Base-by-base conservation (phyloP, 2,113 vertebrate species). In the Leptodactylus fuscus region DNA sequence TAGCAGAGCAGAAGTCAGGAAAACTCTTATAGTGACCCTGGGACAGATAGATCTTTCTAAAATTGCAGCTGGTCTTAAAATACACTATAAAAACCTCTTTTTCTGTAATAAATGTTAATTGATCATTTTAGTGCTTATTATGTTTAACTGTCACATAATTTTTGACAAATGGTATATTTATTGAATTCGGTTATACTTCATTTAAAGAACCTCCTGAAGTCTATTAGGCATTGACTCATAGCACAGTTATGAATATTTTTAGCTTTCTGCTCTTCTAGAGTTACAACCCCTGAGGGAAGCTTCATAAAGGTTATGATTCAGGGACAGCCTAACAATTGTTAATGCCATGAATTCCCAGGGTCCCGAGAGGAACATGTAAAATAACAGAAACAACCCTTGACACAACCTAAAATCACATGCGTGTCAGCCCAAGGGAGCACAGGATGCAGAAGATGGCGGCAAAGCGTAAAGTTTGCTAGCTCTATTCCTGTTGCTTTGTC, bases 301-400 rank as follows among this genome's bases (percentile, higher is more conserved):
- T 81, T 69, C 38, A 67, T 67, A 65, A 81, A 81, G 79, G 60
- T 81, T 81, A 49, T 29, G 27, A 81, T 69, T 81, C 60, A 60
- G 77, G 49, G 32, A 62, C 53, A 67, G 41, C 67, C 79, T 44
- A 67, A 67, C 79, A 81, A 44, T 69, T 67, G 41, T n/a, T 67
- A 48, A 67, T 44, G 32, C 60, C 60, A 48, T 55, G 29, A 41
- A 36, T 81, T 69, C 60, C 58, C 13, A 22, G 18, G 27, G 27
- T 13, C 27, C 60, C 18, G 27, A 49, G 18, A 27, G 24, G 9
- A 10, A 13, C 27, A 12, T 82, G 65, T 69, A 18, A 53, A 53
- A 82, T 70, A 71, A 70, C 32, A 70, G 41, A 41, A 49, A 32
- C 2, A 48, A 18, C 22, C 2, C 16, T 32, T 38, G 65, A 82